Percentiles rank a stretch among this genome's conserved stretches.
These are phyloP conservation scores for Trypoxylus dichotomus DNA, from an alignment of 1,140 invertebrate species.

Conservation along the genomic window DNA sequence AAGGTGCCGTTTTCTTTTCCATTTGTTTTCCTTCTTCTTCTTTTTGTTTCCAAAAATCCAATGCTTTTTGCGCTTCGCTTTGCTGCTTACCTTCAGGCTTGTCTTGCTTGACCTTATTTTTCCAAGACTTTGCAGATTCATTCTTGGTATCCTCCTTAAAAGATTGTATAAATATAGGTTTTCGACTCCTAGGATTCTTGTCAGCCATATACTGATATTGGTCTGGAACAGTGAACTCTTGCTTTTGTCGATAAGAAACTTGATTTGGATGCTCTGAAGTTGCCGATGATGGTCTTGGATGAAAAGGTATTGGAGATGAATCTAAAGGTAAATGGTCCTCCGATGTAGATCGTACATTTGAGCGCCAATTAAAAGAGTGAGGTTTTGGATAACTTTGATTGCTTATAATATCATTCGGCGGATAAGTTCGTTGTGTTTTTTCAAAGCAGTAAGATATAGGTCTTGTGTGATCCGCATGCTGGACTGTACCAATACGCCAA, in stretches of 20 bases:
- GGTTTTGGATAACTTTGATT: constrained; percentile 29
- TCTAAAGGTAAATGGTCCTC: constrained; percentile 58
- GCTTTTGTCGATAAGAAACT: constrained; percentile 44
- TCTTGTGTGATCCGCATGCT: constrained; percentile 56
- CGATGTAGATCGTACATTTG: constrained; percentile 56
- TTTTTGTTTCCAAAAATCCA: constrained; percentile 33
- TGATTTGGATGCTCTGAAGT: constrained; percentile 47
- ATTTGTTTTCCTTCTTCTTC: constrained; percentile 32
- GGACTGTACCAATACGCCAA: constrained; percentile 58
- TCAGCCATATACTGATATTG: constrained; percentile 66
- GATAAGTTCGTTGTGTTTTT: not conserved
- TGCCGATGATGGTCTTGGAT: constrained; percentile 59
- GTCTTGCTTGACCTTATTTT: constrained; percentile 62
- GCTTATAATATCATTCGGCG: not conserved
- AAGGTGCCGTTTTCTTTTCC: constrained; percentile 16
- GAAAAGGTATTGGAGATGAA: constrained; percentile 40
- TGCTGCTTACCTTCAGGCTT: constrained; percentile 52
- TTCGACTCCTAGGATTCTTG: constrained; percentile 65
- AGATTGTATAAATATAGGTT: constrained; percentile 59
- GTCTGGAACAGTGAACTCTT: constrained; percentile 43
- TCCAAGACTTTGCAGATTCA: constrained; percentile 57
- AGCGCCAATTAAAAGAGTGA: constrained; percentile 41
- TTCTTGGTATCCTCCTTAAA: constrained; percentile 35
- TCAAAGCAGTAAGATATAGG: constrained; percentile 59
- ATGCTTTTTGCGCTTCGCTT: constrained; percentile 30